Percentiles rank a stretch among this genome's conserved stretches.
phyloP scores from a whole-genome alignment of 23 tunicate genomes.

The Trididemnum clinides region DNA sequence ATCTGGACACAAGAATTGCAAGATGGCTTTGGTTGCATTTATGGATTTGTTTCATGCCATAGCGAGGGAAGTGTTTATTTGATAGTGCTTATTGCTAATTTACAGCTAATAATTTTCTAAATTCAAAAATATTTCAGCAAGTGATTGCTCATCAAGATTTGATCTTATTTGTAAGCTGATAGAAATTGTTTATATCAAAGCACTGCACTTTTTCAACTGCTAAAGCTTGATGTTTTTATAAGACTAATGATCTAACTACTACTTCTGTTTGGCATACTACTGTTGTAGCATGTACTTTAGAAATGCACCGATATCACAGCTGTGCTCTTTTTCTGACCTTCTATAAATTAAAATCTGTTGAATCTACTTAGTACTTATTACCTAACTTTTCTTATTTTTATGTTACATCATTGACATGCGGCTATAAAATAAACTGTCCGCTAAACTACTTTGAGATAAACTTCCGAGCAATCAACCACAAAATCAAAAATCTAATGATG shows the following conservation, averaged over 20 bases:
- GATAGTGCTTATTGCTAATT: neutral
- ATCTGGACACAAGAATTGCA: neutral
- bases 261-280: too few relatives aligned
- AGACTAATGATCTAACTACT: neutral
- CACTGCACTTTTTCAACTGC: neutral
- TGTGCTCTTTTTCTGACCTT: neutral
- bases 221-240: neutral
- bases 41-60: neutral
- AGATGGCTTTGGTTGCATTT: neutral
- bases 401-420: too few relatives aligned
- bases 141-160: neutral
- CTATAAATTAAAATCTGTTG: too few relatives aligned
- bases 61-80: neutral
- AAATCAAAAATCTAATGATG: too few relatives aligned
- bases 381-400: too few relatives aligned
- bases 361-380: too few relatives aligned
- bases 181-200: neutral
- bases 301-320: neutral
- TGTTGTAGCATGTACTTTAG: neutral
- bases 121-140: neutral
- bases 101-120: neutral
- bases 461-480: too few relatives aligned
- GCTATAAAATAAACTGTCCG: too few relatives aligned
- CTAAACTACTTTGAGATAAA: too few relatives aligned
- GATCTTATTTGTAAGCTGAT: neutral